phyloP scores from a whole-genome alignment of 2,797 vertebrate genomes.

The Sitta carolinensis region DNA sequence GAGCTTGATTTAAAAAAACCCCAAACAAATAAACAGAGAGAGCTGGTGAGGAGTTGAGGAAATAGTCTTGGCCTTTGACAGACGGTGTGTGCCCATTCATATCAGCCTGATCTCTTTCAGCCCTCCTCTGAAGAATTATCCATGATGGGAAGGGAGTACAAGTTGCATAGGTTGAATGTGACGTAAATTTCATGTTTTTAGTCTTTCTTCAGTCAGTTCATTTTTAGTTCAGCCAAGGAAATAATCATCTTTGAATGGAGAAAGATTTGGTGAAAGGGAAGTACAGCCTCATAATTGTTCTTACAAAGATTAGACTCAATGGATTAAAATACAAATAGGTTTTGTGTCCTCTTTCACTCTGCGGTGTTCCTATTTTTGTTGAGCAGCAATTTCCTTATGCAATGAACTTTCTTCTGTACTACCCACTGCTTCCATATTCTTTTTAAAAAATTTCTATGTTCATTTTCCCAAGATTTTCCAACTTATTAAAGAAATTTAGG shows the following conservation, averaged over 20 bases:
- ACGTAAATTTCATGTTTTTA: neutral
- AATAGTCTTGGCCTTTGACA: neutral
- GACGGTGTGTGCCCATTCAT: neutral
- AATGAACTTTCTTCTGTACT: neutral
- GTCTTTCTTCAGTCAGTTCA: neutral
- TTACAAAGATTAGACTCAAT: neutral
- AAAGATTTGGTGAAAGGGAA: neutral
- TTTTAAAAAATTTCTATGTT: neutral
- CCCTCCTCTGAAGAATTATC: neutral
- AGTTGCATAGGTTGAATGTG: neutral
- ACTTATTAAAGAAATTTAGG: neutral
- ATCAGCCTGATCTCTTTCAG: neutral
- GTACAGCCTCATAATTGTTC: neutral
- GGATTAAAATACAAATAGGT: neutral
- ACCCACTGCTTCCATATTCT: neutral
- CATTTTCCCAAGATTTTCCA: neutral
- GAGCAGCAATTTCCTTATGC: neutral
- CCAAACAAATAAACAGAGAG: rapidly evolving
- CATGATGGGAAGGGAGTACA: neutral
- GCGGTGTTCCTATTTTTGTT: neutral
- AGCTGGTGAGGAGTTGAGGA: neutral
- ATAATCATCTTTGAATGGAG: neutral
- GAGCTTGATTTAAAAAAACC: neutral
- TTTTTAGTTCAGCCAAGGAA: neutral
- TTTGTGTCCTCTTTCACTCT: neutral